These are phyloP conservation scores for Colius striatus DNA, from an alignment of 2,113 vertebrate genomes.

Conservation along the genomic window DNA sequence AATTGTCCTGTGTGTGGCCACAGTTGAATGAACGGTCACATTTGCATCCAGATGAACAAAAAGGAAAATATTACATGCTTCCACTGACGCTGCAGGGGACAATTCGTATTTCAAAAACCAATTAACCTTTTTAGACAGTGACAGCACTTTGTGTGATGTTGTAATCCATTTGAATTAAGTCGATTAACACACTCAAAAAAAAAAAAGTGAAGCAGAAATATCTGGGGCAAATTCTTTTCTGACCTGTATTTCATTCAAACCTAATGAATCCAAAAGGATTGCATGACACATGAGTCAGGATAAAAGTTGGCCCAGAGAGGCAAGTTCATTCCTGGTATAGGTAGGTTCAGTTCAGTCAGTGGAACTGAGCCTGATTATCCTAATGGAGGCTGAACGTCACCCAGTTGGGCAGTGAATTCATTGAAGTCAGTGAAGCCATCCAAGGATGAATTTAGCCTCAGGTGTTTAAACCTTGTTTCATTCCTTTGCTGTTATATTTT, in stretches of 20 bases:
- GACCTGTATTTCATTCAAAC: slow-evolving; percentile 57
- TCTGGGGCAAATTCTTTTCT: slow-evolving; percentile 36
- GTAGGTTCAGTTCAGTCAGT: slow-evolving; percentile 24
- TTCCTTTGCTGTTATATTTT: slow-evolving; percentile 25
- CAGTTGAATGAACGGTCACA: not conserved
- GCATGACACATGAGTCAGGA: slow-evolving; percentile 30
- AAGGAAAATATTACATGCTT: slow-evolving; percentile 29
- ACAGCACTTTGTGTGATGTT: slow-evolving; percentile 46
- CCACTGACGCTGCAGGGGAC: slow-evolving; percentile 55
- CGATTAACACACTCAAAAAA: slow-evolving; percentile 47
- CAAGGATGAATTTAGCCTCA: slow-evolving; percentile 52
- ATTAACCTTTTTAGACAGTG: slow-evolving; percentile 46
- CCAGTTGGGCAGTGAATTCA: slow-evolving; percentile 30
- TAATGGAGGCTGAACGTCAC: slow-evolving; percentile 44
- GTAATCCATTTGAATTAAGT: slow-evolving; percentile 55
- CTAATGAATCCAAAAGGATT: slow-evolving; percentile 53
- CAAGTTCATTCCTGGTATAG: slow-evolving; percentile 47
- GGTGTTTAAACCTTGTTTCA: not conserved
- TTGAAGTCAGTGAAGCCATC: slow-evolving; percentile 48
- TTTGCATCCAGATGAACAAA: slow-evolving; percentile 5
- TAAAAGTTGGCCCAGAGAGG: slow-evolving; percentile 54
- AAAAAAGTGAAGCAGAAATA: slow-evolving; percentile 58
- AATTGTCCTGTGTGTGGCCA: not conserved
- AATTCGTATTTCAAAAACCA: slow-evolving; percentile 40
- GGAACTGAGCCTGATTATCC: slow-evolving; percentile 34